These are phyloP conservation scores for Latrodectus elegans DNA, from an alignment of 2,888 invertebrate species.

Conservation along the genomic window DNA sequence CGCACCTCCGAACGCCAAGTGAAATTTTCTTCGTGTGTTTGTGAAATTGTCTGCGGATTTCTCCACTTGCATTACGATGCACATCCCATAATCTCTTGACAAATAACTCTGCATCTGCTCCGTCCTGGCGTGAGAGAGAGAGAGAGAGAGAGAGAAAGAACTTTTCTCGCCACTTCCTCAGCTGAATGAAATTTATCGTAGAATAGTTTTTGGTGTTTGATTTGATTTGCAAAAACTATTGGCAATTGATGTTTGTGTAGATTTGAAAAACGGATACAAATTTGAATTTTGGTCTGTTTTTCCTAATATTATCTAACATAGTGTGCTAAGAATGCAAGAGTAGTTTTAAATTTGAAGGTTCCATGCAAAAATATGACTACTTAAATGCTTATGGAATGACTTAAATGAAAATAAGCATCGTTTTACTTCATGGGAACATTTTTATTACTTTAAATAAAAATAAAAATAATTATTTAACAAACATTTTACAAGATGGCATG, in stretches of 20 bases:
- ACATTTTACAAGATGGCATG: too few species aligned
- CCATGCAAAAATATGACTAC: not conserved
- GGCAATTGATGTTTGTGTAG: not conserved
- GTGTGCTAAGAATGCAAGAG: not conserved
- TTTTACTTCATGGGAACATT: too few species aligned
- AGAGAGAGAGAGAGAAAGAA: too few species aligned
- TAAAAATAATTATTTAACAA: too few species aligned
- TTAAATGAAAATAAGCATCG: too few species aligned
- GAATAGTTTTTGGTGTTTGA: not conserved
- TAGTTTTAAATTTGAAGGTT: not conserved
- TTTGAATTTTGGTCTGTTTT: too few species aligned
- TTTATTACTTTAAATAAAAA: too few species aligned
- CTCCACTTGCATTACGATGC: slow-evolving; percentile 4
- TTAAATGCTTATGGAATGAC: too few species aligned
- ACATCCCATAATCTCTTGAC: slow-evolving; percentile 40
- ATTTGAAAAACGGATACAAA: not conserved
- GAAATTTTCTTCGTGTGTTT: slow-evolving; percentile 2
- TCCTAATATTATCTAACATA: not conserved
- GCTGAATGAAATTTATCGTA: slow-evolving; percentile 1
- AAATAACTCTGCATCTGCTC: slow-evolving; percentile 40
- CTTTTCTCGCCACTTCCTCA: not conserved
- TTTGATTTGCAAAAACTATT: slow-evolving; percentile 17
- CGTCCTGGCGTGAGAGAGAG: not conserved
- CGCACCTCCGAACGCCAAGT: not conserved
- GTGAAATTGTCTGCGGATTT: slow-evolving; percentile 11